Conservation (phyloP, 2,113 vertebrate genomes). For the Cricetomys ansorgei region DNA sequence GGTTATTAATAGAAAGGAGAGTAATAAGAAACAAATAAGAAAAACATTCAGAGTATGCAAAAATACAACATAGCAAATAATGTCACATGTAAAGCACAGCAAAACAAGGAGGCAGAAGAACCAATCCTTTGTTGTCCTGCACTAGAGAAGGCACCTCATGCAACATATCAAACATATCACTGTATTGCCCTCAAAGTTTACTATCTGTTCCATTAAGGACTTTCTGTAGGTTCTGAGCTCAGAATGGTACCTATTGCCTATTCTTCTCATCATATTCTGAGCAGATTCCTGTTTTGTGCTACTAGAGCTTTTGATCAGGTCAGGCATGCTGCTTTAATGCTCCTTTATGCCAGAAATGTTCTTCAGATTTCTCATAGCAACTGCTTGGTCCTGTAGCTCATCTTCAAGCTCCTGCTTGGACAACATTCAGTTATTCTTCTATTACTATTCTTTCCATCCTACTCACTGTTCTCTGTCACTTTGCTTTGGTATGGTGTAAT, state of each 20-base stretch:
- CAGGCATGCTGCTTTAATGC: not conserved
- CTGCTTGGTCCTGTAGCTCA: not conserved
- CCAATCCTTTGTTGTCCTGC: conserved; percentile 10
- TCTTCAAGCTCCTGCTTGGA: not conserved
- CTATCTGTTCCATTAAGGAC: not conserved
- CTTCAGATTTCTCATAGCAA: not conserved
- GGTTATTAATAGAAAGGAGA: not conserved
- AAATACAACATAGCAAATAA: conserved; percentile 3
- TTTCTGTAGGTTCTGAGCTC: not conserved
- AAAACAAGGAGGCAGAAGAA: not conserved
- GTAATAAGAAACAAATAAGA: not conserved
- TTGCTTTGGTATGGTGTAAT: not conserved
- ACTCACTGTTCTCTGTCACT: not conserved
- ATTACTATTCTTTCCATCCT: not conserved
- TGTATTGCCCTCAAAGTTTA: not conserved
- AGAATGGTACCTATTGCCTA: not conserved
- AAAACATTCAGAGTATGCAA: not conserved
- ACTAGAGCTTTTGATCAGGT: not conserved
- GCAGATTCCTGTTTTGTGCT: not conserved
- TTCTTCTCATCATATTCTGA: not conserved
- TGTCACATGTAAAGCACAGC: not conserved
- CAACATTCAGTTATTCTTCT: not conserved
- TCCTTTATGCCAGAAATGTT: not conserved
- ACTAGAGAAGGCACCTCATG: not conserved
- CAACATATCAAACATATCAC: not conserved